Evolutionary conservation across 2,888 invertebrate genomes (phyloP), one percentile per base, ranked within the genome.

Genomic region (Agrotis ipsilon): DNA sequence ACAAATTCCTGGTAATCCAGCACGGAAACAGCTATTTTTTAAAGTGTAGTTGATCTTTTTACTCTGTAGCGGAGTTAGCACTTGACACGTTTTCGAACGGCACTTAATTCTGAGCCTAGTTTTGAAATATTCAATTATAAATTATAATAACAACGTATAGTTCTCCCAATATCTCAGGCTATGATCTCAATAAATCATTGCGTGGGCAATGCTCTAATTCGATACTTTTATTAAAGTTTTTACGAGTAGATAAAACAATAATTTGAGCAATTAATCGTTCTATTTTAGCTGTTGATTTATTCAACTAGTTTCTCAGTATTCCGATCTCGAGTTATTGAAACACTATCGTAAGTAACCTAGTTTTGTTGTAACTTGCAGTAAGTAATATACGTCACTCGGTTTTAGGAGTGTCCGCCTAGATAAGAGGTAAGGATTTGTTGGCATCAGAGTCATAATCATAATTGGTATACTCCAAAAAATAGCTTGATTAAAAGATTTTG

Each of bases 341-440:
- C 65, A 74, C 60, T 75, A 78, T 83, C 80, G 62, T 80, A 75
- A 72, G 78, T 82, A 76, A 84, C 86, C 86, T 62, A 81, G 78
- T 65, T 85, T 71, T 39, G 39, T 59, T 43, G 64, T 69, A 62
- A 69, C 71, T 71, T 60, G 74, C 57, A 55, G 63, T 75, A 66
- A 67, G 79, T 82, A 72, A 71, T 75, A 68, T 61, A 78, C 68
- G 75, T 74, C 75, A 81, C 72, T 72, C 55, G 43, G 69, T 76
- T 72, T 39, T 68, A 80, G 80, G 78, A 81, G 83, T 81, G 84
- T 61, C 78, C 62, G 32, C 51, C 66, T 61, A 75, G 80, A 81
- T 86, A 82, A 82, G 57, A 72, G 64, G 43, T 32, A 54, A 19
- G 59, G 78, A 83, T 73, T 63, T 55, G 45, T 61, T 21, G 24